These are phyloP conservation scores for Smutsia gigantea DNA, from an alignment of 2,797 vertebrate genomes.

Conservation along the genomic window DNA sequence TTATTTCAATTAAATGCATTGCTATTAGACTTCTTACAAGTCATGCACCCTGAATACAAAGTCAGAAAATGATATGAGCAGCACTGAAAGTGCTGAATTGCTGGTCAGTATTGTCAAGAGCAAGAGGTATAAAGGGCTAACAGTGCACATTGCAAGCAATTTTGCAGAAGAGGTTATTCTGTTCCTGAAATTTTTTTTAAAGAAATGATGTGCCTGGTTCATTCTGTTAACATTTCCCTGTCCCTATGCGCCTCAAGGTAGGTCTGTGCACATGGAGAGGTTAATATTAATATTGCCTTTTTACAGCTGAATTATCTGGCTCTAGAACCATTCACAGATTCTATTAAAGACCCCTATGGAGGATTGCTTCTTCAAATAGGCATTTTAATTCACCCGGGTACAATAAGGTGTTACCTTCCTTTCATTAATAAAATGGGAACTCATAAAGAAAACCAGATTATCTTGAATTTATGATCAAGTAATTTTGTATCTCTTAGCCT, in stretches of 20 bases:
- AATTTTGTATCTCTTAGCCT: conserved; percentile 91
- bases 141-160: conserved; percentile 13
- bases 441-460: conserved; percentile 92
- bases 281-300: conserved; percentile 88
- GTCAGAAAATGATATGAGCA: conserved; percentile 54
- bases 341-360: conserved; percentile 90
- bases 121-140: conserved; percentile 9
- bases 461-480: conserved; percentile 90
- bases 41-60: conserved; percentile 55
- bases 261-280: conserved; percentile 84
- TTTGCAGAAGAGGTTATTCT: conserved; percentile 60
- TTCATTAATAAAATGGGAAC: conserved; percentile 91
- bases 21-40: conserved; percentile 63
- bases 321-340: conserved; percentile 88
- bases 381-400: conserved; percentile 90
- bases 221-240: conserved; percentile 73
- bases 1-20: conserved; percentile 75
- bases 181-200: conserved; percentile 37
- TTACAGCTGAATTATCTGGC: conserved; percentile 88
- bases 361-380: conserved; percentile 89
- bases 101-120: conserved; percentile 57
- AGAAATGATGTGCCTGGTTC: conserved; percentile 63
- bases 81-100: neutral
- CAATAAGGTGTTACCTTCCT: conserved; percentile 90
- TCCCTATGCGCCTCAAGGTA: conserved; percentile 79